Base-by-base conservation (phyloP, 1,140 invertebrate species). In the Parasteatoda tepidariorum region DNA sequence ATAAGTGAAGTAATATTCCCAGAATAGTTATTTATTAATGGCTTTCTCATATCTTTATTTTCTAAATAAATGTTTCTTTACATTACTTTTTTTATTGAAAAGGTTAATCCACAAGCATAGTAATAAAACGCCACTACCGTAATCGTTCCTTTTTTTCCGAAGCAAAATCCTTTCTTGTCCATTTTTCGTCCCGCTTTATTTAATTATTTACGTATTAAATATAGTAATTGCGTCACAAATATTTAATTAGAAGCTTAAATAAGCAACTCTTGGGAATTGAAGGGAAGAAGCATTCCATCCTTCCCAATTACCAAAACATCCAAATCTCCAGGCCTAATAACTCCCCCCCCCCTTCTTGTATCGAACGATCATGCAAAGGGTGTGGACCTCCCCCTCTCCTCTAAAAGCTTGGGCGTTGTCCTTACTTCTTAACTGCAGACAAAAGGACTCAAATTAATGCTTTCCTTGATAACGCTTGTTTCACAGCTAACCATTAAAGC, bases 221-320 rank as follows among this genome's bases (percentile, higher is more conserved):
- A 79, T 66, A 79, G 66, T 79, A 68, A 79, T 79, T 79, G 76
- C 38, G 13, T 57, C 62, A 30, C 76, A 67, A 79, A 79, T 79
- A 79, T 79, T 79, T 79, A 79, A 79, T 79, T 79, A 79, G 64
- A 79, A 79, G 76, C 76, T 79, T 79, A 79, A 79, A 68, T 68
- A 68, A 79, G 76, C 62, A 55, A 15, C 76, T 41, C 76, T 34
- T 38, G 76, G 64, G 76, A 79, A 13, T n/a, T n/a, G n/a, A n/a
- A 34, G 15, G 15, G 5, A 41, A 41, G 48, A 24, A 22, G 33
- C 54, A 13, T 28, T 7, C 76, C 76, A 67, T 79, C 76, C 76
- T 64, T 79, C 64, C 76, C 76, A 79, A 79, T 79, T 79, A 79
- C 28, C 62, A 79, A 57, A 79, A 79, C 76, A 79, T 79, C 66